phyloP scores from a whole-genome alignment of 2,113 vertebrate genomes.

The Suncus etruscus region DNA sequence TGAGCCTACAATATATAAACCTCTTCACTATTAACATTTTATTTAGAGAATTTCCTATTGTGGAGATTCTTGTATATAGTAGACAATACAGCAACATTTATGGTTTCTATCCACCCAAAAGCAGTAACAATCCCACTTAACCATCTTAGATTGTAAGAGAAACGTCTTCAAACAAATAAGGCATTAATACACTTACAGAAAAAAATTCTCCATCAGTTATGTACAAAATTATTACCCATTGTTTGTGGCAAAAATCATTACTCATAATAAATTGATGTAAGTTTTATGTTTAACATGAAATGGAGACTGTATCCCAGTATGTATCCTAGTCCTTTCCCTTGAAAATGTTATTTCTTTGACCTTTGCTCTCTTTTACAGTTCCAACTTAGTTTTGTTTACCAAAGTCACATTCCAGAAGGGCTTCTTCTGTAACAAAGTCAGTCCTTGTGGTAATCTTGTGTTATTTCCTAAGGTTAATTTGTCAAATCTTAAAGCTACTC shows the following conservation, averaged over 20 bases:
- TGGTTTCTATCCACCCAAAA: not conserved
- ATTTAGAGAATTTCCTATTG: not conserved
- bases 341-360: conserved; percentile 50
- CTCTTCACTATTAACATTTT: not conserved
- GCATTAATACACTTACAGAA: not conserved
- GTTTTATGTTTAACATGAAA: conserved; percentile 59
- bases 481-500: conserved; percentile 66
- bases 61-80: not conserved
- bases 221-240: not conserved
- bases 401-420: conserved; percentile 70
- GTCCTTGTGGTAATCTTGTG: conserved; percentile 51
- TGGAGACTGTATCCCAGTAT: conserved; percentile 2
- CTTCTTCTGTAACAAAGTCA: conserved; percentile 63
- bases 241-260: conserved; percentile 54
- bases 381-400: conserved; percentile 74
- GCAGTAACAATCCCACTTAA: not conserved
- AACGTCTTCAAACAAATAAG: conserved; percentile 50
- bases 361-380: conserved; percentile 55
- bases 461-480: conserved; percentile 74
- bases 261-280: conserved; percentile 15
- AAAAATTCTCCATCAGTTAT: not conserved
- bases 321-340: not conserved
- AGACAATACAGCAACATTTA: not conserved
- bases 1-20: not conserved
- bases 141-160: too few relatives aligned